Evolutionary conservation across 2,888 invertebrate species (phyloP).

Genomic region (Tinea pellionella): DNA sequence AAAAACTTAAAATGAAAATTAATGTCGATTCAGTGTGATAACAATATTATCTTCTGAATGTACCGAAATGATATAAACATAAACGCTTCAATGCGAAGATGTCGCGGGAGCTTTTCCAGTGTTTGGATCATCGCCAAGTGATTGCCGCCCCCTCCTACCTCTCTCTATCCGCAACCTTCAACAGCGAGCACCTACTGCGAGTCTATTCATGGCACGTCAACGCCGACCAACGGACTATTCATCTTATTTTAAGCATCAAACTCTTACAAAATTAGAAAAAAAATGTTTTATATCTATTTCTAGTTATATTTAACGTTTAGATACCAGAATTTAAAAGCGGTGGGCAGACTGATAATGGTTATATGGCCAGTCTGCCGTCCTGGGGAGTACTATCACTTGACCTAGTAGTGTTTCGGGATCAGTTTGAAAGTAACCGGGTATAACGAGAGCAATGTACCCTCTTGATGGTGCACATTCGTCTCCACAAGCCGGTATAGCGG

Average conservation of each 20-base stretch:
- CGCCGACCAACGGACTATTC: slow-evolving; percentile 6
- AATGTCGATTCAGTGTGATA: not conserved
- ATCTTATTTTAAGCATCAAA: slow-evolving; percentile 3
- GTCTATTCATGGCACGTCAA: slow-evolving; percentile 11
- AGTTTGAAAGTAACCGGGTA: too few species aligned
- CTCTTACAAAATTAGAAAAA: not conserved
- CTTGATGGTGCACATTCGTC: too few species aligned
- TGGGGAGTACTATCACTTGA: too few species aligned
- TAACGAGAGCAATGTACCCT: too few species aligned
- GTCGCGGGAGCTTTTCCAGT: slow-evolving; percentile 9
- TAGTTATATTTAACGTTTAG: too few species aligned
- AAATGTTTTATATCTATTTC: not conserved
- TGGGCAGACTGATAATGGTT: too few species aligned
- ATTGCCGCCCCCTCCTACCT: slow-evolving; percentile 1
- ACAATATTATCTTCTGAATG: not conserved
- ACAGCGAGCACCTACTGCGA: slow-evolving; percentile 3
- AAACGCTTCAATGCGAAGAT: not conserved
- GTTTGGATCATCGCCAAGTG: slow-evolving; percentile 8
- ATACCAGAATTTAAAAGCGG: too few species aligned
- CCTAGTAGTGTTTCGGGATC: too few species aligned
- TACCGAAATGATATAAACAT: not conserved
- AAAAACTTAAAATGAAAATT: not conserved
- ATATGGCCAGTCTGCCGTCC: too few species aligned
- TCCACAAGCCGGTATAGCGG: too few species aligned
- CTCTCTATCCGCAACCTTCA: slow-evolving; percentile 11